Evolutionary conservation across 2,888 invertebrate genomes (phyloP), one percentile per base, ranked within the genome.

Genomic region (Pollenia angustigena): DNA sequence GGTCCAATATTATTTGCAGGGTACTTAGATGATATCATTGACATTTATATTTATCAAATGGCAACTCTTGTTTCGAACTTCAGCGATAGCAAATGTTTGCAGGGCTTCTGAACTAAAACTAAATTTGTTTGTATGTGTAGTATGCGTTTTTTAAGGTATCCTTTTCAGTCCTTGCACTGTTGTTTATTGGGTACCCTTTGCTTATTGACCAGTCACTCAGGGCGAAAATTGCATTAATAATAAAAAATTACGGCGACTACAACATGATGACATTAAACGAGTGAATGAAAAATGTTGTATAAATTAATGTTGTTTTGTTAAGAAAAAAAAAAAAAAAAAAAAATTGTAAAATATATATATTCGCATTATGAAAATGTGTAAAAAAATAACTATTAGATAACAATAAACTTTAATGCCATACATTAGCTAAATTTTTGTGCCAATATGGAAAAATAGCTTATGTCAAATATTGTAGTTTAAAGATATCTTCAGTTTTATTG

Each of bases 121-220:
- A 32, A 52, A 69, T 4, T n/a, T 10, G 32, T n/a, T 40, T n/a
- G 32, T 50, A 50, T 14, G 9, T 68, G 11, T 16, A 11, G 16
- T 14, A 4, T 10, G n/a, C 12, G 16, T 40, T 16, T 16, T 1
- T 3, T 2, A 23, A 23, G 23, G 40, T 2, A 40, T 32, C n/a
- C 9, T 32, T 60, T 46, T 66, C 6, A 4, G 32, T 12, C 32
- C 12, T n/a, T 56, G 1, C 32, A 54, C n/a, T 72, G 11, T 42
- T 69, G 44, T 56, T 40, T 62, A 40, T 46, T 46, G 18, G 18
- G 32, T 18, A 23, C 14, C 64, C 16, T 78, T 74, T 81, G 72
- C 78, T 85, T 81, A 66, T 66, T 85, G 72, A 40, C 52, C 66
- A 74, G 64, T 83, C 83, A 76, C 75, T 83, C 75, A 72, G 58